Evolutionary conservation across 2,113 vertebrate species (phyloP), one percentile per base, ranked within the genome.

Genomic region (Eudorcas thomsonii): DNA sequence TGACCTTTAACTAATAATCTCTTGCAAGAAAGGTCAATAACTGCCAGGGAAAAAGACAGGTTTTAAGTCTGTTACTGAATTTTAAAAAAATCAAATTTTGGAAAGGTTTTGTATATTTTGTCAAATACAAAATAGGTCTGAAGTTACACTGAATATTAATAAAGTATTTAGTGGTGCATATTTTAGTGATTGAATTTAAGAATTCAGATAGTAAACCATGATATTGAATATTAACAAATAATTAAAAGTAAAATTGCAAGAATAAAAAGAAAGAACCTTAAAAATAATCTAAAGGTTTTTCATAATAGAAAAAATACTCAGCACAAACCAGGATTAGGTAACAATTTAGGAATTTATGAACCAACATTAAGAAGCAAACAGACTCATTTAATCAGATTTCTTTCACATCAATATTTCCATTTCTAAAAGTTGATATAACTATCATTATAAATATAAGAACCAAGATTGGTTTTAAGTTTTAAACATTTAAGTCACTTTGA

Each of bases 1-100:
- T 92, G 43, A 90, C 59, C 84, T 97, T 91, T 93, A 92, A 52
- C 81, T 96, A 97, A 96, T 97, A 96, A 98, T 98, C 77, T 96
- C 45, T 50, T 98, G 64, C 30, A 96, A 74, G 80, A 98, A 96
- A 97, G 97, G 96, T 96, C 96, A 98, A 88, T 43, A 88, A 77
- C 88, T 97, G 13, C 23, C 43, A 96, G 48, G 14, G 54, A 84
- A 86, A 84, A 84, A 91, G 74, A 30, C 71, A 97, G 93, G 82
- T 83, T 96, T 90, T 82, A 97, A 96, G 71, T 87, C 78, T 93
- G 62, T 93, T 97, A 86, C 26, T 50, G 80, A 96, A 95, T 81
- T 71, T 6, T 64, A 96, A 97, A 96, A 97, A 88, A 98, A 83
- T 88, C 57, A 89, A 95, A 84, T 43, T 94, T 94, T 88, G 50